Conservation (phyloP, 2,113 vertebrate genomes). For the Chionomys nivalis region DNA sequence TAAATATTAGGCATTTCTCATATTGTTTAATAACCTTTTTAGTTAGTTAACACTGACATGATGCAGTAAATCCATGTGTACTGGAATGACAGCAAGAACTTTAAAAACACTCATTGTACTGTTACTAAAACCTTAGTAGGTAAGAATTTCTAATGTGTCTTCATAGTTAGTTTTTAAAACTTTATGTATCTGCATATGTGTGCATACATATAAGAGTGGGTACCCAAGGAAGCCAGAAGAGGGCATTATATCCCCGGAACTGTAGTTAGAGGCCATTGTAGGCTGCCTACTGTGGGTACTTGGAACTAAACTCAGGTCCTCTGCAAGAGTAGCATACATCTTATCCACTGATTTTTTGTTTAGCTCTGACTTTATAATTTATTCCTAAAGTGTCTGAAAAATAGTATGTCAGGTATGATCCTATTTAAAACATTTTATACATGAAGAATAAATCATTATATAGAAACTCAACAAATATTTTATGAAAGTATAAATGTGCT, state of each 20-base stretch:
- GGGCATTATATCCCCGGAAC: background rate
- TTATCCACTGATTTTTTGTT: background rate
- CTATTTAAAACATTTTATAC: slow-evolving; percentile 11
- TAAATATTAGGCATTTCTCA: background rate
- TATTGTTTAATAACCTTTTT: slow-evolving; percentile 16
- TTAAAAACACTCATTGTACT: background rate
- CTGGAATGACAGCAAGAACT: background rate
- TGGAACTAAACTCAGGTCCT: background rate
- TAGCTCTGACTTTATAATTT: background rate
- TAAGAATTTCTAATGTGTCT: slow-evolving; percentile 39
- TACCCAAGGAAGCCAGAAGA: background rate
- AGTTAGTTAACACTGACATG: background rate
- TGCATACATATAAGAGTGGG: no score
- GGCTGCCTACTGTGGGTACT: no score
- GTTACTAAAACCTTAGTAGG: background rate
- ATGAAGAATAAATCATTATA: background rate
- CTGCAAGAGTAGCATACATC: background rate
- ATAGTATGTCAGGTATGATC: background rate
- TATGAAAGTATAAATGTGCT: background rate
- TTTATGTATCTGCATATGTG: background rate
- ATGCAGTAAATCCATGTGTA: background rate
- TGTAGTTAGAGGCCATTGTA: background rate
- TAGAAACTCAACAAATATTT: background rate
- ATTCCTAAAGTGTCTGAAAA: background rate
- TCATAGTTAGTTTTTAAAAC: slow-evolving; percentile 13